phyloP scores from a whole-genome alignment of 2,113 vertebrate species.

The Thamnophis sirtalis region DNA sequence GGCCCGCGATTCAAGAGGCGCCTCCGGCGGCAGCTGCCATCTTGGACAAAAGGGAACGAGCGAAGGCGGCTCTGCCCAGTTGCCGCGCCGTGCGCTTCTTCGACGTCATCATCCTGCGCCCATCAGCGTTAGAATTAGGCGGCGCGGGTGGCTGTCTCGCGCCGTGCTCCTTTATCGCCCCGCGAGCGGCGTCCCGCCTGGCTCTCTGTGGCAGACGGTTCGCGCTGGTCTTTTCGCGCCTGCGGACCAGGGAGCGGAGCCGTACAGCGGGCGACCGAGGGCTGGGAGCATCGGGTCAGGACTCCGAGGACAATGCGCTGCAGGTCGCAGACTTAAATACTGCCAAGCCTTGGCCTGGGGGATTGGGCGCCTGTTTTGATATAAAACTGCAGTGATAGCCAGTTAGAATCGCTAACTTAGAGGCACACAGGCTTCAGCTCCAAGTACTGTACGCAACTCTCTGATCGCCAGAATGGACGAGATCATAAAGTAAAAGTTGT shows the following conservation, averaged over 20 bases:
- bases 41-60: conserved; percentile 92
- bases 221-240: background rate
- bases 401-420: background rate
- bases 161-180: background rate
- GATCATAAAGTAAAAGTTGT: background rate
- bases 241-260: background rate
- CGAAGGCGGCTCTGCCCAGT: conserved; percentile 49
- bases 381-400: background rate
- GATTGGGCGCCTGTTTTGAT: background rate
- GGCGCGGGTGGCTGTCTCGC: background rate
- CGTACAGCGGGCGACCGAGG: conserved; percentile 44
- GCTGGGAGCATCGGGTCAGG: background rate
- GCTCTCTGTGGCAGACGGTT: background rate
- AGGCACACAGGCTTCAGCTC: background rate
- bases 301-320: background rate
- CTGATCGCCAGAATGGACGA: background rate
- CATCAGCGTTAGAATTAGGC: background rate
- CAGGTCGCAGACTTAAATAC: background rate
- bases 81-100: conserved; percentile 37
- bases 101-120: conserved; percentile 43
- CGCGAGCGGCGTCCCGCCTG: background rate
- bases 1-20: conserved; percentile 62
- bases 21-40: conserved; percentile 83
- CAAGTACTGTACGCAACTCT: background rate
- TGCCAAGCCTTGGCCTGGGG: background rate